phyloP scores from a whole-genome alignment of 2,797 vertebrate genomes.

The Poecile montanus region DNA sequence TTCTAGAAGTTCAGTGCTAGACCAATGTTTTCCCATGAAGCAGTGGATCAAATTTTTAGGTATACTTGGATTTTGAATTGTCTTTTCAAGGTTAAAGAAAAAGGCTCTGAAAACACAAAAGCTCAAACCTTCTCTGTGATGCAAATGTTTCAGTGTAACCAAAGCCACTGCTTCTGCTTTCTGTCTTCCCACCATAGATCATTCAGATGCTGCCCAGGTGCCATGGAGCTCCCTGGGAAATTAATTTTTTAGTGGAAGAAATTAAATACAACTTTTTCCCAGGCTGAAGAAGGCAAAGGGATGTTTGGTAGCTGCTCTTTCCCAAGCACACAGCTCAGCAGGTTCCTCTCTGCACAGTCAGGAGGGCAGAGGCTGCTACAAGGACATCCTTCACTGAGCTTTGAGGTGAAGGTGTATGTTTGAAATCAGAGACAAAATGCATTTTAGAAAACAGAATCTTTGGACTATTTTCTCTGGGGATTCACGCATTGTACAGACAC shows the following conservation, averaged over 20 bases:
- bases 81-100: not conserved
- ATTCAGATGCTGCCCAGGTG: not conserved
- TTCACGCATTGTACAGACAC: not conserved
- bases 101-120: not conserved
- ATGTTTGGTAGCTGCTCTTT: not conserved
- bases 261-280: not conserved
- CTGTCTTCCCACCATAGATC: not conserved
- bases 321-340: not conserved
- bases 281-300: not conserved
- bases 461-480: not conserved
- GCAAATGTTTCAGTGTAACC: not conserved
- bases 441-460: not conserved
- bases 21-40: not conserved
- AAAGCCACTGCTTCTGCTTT: not conserved
- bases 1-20: not conserved
- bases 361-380: not conserved
- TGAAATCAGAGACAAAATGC: not conserved
- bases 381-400: not conserved
- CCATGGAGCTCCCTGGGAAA: not conserved
- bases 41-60: not conserved
- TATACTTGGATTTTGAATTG: not conserved
- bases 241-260: not conserved
- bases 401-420: not conserved
- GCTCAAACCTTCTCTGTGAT: not conserved
- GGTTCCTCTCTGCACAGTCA: not conserved